phyloP scores from a whole-genome alignment of 2,797 vertebrate species.

The Dromococcyx pavoninus region DNA sequence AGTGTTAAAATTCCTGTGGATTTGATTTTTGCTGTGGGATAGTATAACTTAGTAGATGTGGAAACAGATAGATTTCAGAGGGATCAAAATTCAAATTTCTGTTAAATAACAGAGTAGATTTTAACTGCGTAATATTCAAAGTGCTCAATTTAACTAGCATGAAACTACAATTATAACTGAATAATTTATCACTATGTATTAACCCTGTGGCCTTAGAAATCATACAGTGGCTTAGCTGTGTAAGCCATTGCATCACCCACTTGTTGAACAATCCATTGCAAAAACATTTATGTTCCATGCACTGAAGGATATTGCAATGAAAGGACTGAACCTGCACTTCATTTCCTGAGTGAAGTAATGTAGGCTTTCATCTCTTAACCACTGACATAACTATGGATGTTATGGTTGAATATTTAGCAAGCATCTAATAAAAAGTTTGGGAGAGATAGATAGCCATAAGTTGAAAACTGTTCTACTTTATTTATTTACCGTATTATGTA shows the following conservation, averaged over 20 bases:
- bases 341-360: constrained; percentile 50
- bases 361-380: constrained; percentile 57
- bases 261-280: constrained; percentile 43
- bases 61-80: constrained; percentile 21
- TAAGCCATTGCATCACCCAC: constrained; percentile 40
- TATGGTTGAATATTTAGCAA: constrained; percentile 43
- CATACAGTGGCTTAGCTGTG: constrained; percentile 2
- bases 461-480: not conserved
- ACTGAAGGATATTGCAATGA: constrained; percentile 52
- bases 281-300: constrained; percentile 39
- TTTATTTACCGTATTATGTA: not conserved
- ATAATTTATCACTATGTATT: constrained; percentile 62
- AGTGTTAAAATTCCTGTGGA: not conserved
- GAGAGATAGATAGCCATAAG: constrained; percentile 31
- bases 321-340: constrained; percentile 50
- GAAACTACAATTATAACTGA: constrained; percentile 64
- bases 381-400: constrained; percentile 39
- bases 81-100: constrained; percentile 50
- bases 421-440: constrained; percentile 22
- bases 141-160: constrained; percentile 38
- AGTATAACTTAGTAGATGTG: not conserved
- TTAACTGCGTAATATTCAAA: constrained; percentile 31
- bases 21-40: not conserved
- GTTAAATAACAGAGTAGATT: constrained; percentile 42
- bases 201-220: constrained; percentile 49